Percentiles rank a stretch among this genome's conserved stretches.
Evolutionary conservation across 2,888 invertebrate genomes (phyloP).

Genomic region (Oxyteleia sp.): DNA sequence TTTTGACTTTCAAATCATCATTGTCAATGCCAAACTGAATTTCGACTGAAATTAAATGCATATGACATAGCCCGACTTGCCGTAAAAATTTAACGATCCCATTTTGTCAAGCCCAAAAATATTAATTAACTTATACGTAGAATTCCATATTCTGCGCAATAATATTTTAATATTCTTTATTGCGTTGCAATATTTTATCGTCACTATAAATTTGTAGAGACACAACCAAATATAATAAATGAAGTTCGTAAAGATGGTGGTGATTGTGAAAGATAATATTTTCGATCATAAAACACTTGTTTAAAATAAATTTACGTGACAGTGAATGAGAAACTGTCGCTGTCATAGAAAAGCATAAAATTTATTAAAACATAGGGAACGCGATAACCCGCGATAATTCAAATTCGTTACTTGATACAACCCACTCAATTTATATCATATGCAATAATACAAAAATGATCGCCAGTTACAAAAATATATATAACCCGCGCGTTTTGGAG

Average conservation of each 20-base stretch:
- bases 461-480: conserved; percentile 55
- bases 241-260: conserved; percentile 49
- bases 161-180: too few relatives aligned
- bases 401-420: conserved; percentile 68
- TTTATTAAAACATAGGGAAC: conserved; percentile 59
- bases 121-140: too few relatives aligned
- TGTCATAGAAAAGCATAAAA: conserved; percentile 69
- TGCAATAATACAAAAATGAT: conserved; percentile 78
- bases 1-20: too few relatives aligned
- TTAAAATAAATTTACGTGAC: conserved; percentile 65
- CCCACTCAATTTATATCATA: conserved; percentile 71
- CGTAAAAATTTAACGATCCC: too few relatives aligned
- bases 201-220: too few relatives aligned
- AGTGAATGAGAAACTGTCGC: conserved; percentile 59
- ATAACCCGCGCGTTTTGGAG: conserved; percentile 63
- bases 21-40: too few relatives aligned
- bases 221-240: conserved; percentile 51
- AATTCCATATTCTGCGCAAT: too few relatives aligned
- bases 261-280: conserved; percentile 65
- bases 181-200: too few relatives aligned
- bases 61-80: too few relatives aligned
- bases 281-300: conserved; percentile 60
- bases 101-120: too few relatives aligned
- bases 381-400: conserved; percentile 70
- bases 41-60: too few relatives aligned